Evolutionary conservation across 2,797 vertebrate genomes (phyloP).

Genomic region (Dallia pectoralis): DNA sequence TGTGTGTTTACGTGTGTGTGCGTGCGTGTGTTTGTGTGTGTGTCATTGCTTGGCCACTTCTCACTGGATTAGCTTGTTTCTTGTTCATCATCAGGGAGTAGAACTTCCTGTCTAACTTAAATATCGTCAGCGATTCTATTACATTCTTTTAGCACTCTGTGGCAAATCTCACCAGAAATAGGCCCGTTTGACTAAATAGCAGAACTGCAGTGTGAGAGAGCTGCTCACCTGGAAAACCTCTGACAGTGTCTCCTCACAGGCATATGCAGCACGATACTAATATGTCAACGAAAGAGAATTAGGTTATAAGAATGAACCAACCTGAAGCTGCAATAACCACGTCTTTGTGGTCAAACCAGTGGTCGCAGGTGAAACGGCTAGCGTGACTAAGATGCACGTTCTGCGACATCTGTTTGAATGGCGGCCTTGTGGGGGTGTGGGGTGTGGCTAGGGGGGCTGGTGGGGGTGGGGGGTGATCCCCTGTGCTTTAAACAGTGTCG

Average conservation of each 20-base stretch:
- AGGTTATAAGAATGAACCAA: neutral
- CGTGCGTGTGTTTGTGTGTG: slow-evolving; percentile 6
- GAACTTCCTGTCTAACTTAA: slow-evolving; percentile 56
- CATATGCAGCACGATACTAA: neutral
- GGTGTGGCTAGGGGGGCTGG: neutral
- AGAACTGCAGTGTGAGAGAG: slow-evolving; percentile 32
- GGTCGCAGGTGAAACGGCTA: neutral
- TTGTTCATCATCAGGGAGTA: slow-evolving; percentile 59
- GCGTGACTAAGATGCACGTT: neutral
- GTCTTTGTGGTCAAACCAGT: neutral
- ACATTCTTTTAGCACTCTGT: slow-evolving; percentile 11
- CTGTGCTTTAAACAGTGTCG: slow-evolving; percentile 60
- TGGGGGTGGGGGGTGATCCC: slow-evolving; percentile 49
- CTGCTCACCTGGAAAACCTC: slow-evolving; percentile 38
- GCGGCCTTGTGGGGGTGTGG: neutral
- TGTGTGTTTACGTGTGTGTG: slow-evolving; percentile 21
- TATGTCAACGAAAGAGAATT: neutral
- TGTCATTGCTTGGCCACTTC: slow-evolving; percentile 21
- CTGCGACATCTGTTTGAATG: neutral
- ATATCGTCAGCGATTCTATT: slow-evolving; percentile 1
- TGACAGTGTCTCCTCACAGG: slow-evolving; percentile 34
- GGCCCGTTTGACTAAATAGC: slow-evolving; percentile 30
- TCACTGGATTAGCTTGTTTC: slow-evolving; percentile 63
- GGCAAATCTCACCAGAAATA: slow-evolving; percentile 39
- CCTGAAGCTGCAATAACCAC: neutral